These are phyloP conservation scores for Micoletzkya japonica DNA, from an alignment of 2,888 invertebrate genomes.

Conservation along the genomic window DNA sequence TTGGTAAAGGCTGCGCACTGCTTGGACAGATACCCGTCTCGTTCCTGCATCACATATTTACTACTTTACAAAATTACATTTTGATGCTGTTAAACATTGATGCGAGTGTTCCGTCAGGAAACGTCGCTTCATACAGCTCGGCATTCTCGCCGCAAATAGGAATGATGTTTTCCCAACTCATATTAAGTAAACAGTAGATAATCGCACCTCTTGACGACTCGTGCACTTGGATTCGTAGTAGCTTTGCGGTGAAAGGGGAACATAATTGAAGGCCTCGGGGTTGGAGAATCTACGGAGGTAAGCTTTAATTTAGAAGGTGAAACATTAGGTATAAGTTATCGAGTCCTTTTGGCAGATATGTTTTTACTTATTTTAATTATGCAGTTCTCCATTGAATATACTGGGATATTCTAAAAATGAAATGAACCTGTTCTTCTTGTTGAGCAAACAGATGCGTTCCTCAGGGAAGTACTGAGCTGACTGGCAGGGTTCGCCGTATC, in stretches of 20 bases:
- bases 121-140: no score
- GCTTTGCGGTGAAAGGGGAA: constrained; percentile 45
- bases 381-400: neutral
- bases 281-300: constrained; percentile 59
- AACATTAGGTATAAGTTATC: neutral
- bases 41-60: constrained; percentile 3
- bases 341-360: no score
- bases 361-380: neutral
- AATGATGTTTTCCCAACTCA: no score
- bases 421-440: constrained; percentile 59
- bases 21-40: neutral
- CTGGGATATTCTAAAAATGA: no score
- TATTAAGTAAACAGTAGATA: no score
- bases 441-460: constrained; percentile 59
- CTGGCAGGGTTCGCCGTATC: constrained; percentile 58
- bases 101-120: no score
- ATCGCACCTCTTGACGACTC: constrained; percentile 13
- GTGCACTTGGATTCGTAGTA: constrained; percentile 60
- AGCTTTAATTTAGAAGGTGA: no score
- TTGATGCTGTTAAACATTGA: no score
- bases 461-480: constrained; percentile 61
- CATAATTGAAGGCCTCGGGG: constrained; percentile 58
- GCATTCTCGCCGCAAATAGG: no score
- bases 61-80: neutral
- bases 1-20: constrained; percentile 3